Evolutionary conservation across 2,113 vertebrate genomes (phyloP).

Genomic region (Raja brachyura): DNA sequence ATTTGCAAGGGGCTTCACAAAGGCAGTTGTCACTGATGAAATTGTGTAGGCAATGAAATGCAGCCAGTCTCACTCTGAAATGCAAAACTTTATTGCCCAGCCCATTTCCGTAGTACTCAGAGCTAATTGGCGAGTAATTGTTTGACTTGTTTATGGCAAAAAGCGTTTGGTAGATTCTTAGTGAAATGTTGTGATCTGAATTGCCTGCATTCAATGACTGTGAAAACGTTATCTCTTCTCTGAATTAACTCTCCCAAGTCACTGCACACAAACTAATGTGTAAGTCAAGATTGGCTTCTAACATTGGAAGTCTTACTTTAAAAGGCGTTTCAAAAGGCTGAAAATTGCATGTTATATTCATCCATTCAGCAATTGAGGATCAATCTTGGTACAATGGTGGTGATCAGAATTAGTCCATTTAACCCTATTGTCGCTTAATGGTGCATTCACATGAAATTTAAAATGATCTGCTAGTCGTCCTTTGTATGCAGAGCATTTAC

Average conservation of each 20-base stretch:
- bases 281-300: neutral
- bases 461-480: too few relatives aligned
- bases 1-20: conserved; percentile 57
- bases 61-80: conserved; percentile 49
- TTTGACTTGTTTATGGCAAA: conserved; percentile 9
- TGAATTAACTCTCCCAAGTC: neutral
- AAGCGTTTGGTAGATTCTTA: conserved; percentile 11
- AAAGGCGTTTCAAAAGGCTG: neutral
- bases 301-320: neutral
- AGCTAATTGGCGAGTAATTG: conserved; percentile 40
- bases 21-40: conserved; percentile 62
- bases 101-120: conserved; percentile 42
- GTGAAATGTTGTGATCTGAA: neutral
- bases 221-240: neutral
- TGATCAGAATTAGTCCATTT: too few relatives aligned
- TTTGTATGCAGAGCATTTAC: too few relatives aligned
- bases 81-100: conserved; percentile 49
- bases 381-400: too few relatives aligned
- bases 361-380: neutral
- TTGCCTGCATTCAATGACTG: neutral
- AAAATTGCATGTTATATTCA: neutral
- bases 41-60: conserved; percentile 51
- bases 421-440: too few relatives aligned
- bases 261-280: neutral
- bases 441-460: too few relatives aligned